Base-by-base conservation (phyloP, 2,888 invertebrate genomes). In the Homarus gammarus region DNA sequence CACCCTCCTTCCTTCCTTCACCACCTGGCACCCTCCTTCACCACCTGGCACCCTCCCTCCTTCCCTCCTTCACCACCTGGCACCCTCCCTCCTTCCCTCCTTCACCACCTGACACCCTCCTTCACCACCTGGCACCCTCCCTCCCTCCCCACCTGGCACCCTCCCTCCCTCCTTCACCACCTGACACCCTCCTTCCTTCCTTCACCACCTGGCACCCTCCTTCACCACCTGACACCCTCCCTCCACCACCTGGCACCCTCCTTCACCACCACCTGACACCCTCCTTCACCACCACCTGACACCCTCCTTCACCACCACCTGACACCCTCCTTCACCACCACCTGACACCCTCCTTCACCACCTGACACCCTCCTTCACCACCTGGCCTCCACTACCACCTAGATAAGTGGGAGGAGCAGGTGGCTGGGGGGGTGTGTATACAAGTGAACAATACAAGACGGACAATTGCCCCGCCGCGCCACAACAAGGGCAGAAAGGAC, bases 391-490 rank as follows among this genome's bases (percentile, higher is more conserved):
- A 3, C 40, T 5, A 12, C 49, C 75, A 1, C 27, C 44, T 3
- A n/a, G 75, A 15, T 44, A 15, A 64, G 75, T 40, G 40, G 40
- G 75, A 75, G 38, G 75, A 44, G 40, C 44, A 15, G 75, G 38
- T 38, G 73, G 73, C 8, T 38, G 73, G 38, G 15, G 38, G n/a
- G n/a, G n/a, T n/a, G n/a, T n/a, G n/a, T n/a, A n/a, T n/a, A n/a
- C n/a, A n/a, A n/a, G n/a, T n/a, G n/a, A n/a, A n/a, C n/a, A n/a
- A n/a, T n/a, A n/a, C n/a, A n/a, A n/a, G n/a, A n/a, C n/a, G n/a
- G n/a, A n/a, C n/a, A n/a, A n/a, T n/a, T n/a, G n/a, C n/a, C n/a
- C n/a, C n/a, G n/a, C n/a, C n/a, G n/a, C n/a, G n/a, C n/a, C n/a
- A n/a, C n/a, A n/a, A n/a, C n/a, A n/a, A n/a, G n/a, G n/a, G n/a